phyloP scores from a whole-genome alignment of 2,797 vertebrate species.

The Neoniphon sammara region DNA sequence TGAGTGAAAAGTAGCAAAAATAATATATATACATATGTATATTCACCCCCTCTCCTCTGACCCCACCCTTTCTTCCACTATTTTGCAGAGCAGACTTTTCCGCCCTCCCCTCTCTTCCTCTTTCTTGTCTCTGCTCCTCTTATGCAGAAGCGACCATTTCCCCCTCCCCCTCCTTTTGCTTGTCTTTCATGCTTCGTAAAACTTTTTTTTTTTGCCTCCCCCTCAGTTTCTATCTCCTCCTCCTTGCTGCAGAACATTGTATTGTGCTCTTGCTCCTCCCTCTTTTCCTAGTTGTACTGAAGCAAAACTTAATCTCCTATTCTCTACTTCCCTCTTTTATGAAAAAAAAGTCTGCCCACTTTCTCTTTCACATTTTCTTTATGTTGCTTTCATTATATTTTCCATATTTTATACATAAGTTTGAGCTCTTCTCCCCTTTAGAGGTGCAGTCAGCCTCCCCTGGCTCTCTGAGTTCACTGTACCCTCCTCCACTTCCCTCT shows the following conservation, averaged over 20 bases:
- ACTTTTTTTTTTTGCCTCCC: constrained; percentile 17
- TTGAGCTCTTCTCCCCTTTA: constrained; percentile 35
- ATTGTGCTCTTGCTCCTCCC: constrained; percentile 57
- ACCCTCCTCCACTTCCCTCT: constrained; percentile 72
- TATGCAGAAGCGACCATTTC: constrained; percentile 37
- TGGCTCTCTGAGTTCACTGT: constrained; percentile 45
- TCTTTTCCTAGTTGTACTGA: constrained; percentile 31
- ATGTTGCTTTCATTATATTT: constrained; percentile 16
- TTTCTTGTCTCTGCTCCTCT: constrained; percentile 46
- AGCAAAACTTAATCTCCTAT: constrained; percentile 4
- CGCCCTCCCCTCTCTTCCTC: constrained; percentile 27
- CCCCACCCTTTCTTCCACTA: constrained; percentile 2
- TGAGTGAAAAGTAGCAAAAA: neutral
- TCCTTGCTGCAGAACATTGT: constrained; percentile 44
- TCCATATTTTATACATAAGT: constrained; percentile 2
- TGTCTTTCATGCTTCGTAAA: constrained; percentile 50
- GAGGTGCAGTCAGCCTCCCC: neutral
- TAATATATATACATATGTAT: neutral
- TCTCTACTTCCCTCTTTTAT: neutral
- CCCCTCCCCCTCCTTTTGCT: constrained; percentile 54
- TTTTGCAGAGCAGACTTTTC: constrained; percentile 21
- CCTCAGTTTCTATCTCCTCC: constrained; percentile 26
- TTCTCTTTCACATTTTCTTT: neutral
- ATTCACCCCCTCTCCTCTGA: constrained; percentile 5
- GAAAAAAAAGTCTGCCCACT: no score